Conservation (phyloP, 1,140 invertebrate genomes). For the Scaptomyza hsui region DNA sequence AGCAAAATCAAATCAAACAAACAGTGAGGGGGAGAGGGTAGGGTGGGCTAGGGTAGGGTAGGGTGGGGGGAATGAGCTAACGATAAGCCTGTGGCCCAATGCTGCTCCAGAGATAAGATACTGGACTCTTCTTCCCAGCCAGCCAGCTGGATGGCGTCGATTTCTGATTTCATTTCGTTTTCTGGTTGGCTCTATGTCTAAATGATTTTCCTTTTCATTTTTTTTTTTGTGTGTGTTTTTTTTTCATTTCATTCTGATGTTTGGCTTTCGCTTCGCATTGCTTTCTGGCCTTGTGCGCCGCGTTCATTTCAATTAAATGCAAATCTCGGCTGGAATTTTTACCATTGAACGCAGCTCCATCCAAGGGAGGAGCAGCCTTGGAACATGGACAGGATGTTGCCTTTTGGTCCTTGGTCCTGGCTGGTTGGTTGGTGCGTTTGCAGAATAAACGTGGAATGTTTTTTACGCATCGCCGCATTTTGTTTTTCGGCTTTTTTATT, state of each 20-base stretch:
- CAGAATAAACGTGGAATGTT: slow-evolving; percentile 74
- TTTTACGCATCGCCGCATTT: slow-evolving; percentile 77
- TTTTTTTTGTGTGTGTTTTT: neutral
- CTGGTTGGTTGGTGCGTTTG: slow-evolving; percentile 39
- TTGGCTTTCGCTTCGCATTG: slow-evolving; percentile 50
- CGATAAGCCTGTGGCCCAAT: slow-evolving; percentile 53
- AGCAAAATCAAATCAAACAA: slow-evolving; percentile 54
- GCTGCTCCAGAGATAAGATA: slow-evolving; percentile 50
- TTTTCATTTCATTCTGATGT: slow-evolving; percentile 37
- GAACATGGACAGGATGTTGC: slow-evolving; percentile 18
- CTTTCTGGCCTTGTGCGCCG: slow-evolving; percentile 34
- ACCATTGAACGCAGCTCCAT: slow-evolving; percentile 23
- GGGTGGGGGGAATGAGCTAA: slow-evolving; percentile 2
- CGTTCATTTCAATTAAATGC: slow-evolving; percentile 82
- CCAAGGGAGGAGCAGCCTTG: slow-evolving; percentile 3
- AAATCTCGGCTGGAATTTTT: slow-evolving; percentile 66
- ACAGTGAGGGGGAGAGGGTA: slow-evolving; percentile 28
- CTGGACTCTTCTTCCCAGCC: neutral
- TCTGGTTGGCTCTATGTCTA: slow-evolving; percentile 33
- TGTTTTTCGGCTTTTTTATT: slow-evolving; percentile 63
- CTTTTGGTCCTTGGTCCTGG: slow-evolving; percentile 18
- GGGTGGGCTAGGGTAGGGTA: neutral
- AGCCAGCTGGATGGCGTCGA: slow-evolving; percentile 35
- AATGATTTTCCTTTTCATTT: slow-evolving; percentile 48
- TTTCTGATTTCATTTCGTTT: slow-evolving; percentile 66